Percentiles rank a stretch among this genome's conserved stretches.
Conservation (phyloP, 1,140 invertebrate genomes). For the Lethocerus indicus region DNA sequence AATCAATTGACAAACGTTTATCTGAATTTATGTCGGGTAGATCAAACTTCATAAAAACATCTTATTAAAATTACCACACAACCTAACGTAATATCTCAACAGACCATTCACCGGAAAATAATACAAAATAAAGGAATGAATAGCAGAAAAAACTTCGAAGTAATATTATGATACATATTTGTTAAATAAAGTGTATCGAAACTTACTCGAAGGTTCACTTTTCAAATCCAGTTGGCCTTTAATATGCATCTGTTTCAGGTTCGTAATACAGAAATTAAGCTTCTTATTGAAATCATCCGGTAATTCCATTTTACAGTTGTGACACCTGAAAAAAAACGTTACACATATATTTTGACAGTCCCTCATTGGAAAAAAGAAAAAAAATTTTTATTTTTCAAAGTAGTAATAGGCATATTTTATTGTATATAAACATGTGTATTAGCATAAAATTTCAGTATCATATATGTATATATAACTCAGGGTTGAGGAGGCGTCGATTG, state of each 20-base stretch:
- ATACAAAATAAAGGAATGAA: not conserved
- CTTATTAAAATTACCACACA: not conserved
- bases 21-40: too few relatives aligned
- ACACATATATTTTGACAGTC: not conserved
- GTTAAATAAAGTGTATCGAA: not conserved
- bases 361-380: not conserved
- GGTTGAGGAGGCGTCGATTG: not conserved
- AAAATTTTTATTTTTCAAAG: not conserved
- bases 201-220: not conserved
- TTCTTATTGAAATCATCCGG: slow-evolving; percentile 30
- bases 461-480: not conserved
- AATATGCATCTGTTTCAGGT: not conserved
- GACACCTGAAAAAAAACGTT: slow-evolving; percentile 20
- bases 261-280: slow-evolving; percentile 32
- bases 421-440: not conserved
- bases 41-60: too few relatives aligned
- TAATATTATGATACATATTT: not conserved
- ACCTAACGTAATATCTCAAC: not conserved
- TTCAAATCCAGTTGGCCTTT: not conserved
- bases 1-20: too few relatives aligned
- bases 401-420: not conserved
- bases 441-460: not conserved
- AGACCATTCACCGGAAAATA: not conserved
- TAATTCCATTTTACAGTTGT: slow-evolving; percentile 16
- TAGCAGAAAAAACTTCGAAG: not conserved